phyloP scores from a whole-genome alignment of 2,888 invertebrate genomes.

The Choristoneura rosaceana region DNA sequence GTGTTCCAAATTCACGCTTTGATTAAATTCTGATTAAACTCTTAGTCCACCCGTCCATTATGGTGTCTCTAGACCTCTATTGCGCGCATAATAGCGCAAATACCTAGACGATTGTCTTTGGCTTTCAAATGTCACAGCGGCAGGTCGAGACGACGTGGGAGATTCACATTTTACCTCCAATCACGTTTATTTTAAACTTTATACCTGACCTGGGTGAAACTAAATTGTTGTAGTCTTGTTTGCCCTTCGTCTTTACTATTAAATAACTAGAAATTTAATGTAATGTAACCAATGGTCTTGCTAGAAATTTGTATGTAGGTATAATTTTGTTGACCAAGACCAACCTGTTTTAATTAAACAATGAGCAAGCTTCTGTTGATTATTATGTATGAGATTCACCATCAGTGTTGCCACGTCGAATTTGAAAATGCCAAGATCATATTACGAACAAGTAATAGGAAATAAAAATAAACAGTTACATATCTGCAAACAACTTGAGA shows the following conservation, averaged over 20 bases:
- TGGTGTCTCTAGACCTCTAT: slow-evolving; percentile 47
- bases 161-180: slow-evolving; percentile 69
- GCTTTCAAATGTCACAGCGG: slow-evolving; percentile 76
- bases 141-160: slow-evolving; percentile 68
- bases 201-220: slow-evolving; percentile 48
- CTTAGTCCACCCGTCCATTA: slow-evolving; percentile 26
- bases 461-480: too few species aligned
- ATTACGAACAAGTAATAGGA: too few species aligned
- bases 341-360: too few species aligned
- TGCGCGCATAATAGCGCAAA: slow-evolving; percentile 47
- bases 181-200: slow-evolving; percentile 56
- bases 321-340: too few species aligned
- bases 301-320: too few species aligned
- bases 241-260: slow-evolving; percentile 12
- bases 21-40: not conserved
- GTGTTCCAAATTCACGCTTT: not conserved
- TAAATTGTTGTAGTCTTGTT: slow-evolving; percentile 33
- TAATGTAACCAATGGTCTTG: not conserved
- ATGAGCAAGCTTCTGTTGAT: too few species aligned
- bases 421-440: too few species aligned
- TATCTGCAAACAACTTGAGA: too few species aligned
- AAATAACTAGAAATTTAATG: not conserved
- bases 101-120: slow-evolving; percentile 57
- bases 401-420: too few species aligned
- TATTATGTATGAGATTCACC: too few species aligned